Conservation (phyloP, 1,140 invertebrate genomes). For the Hestina assimilis region DNA sequence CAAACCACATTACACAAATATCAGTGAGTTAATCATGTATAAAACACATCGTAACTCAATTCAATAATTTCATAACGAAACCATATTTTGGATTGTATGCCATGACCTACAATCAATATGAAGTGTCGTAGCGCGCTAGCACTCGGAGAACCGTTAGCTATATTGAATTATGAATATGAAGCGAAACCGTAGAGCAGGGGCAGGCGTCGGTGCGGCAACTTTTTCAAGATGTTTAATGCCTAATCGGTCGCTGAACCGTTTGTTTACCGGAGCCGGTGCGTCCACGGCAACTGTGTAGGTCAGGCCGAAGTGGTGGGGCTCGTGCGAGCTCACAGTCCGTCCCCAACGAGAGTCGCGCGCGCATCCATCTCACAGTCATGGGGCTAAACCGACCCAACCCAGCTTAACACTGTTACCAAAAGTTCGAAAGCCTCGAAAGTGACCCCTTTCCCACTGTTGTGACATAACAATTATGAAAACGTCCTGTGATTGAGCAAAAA, state of each 20-base stretch:
- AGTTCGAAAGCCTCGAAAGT: conserved; percentile 38
- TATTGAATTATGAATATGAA: conserved; percentile 67
- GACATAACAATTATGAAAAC: conserved; percentile 49
- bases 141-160: conserved; percentile 60
- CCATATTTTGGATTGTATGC: conserved; percentile 35
- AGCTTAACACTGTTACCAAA: conserved; percentile 34
- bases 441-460: conserved; percentile 49
- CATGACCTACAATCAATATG: conserved; percentile 50
- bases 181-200: conserved; percentile 35
- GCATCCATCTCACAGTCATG: conserved; percentile 56
- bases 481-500: conserved; percentile 12
- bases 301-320: conserved; percentile 53
- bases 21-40: not conserved
- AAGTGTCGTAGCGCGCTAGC: conserved; percentile 47
- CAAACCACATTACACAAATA: too few species aligned
- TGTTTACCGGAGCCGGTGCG: conserved; percentile 66
- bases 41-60: not conserved
- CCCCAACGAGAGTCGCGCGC: conserved; percentile 47
- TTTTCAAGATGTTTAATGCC: conserved; percentile 43
- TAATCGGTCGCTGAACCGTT: conserved; percentile 75
- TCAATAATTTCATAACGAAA: not conserved
- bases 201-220: conserved; percentile 32
- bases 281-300: conserved; percentile 57
- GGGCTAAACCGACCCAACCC: conserved; percentile 32
- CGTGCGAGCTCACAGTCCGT: conserved; percentile 48